A percentile compares a stretch with the other conserved stretches of the same genome.
phyloP scores from a whole-genome alignment of 1,140 invertebrate species.

The Bathynomus jamesi region DNA sequence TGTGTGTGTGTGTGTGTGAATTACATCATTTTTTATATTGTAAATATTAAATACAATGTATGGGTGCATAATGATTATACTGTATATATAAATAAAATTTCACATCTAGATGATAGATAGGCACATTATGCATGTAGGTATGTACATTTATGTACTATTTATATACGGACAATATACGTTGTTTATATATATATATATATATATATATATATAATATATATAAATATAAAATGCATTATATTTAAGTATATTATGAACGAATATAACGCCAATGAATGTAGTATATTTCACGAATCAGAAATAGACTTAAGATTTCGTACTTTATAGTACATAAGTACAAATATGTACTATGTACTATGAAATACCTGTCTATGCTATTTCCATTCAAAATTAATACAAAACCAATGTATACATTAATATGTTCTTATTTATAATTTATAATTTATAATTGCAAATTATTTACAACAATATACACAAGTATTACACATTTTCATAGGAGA shows the following conservation, averaged over 20 bases:
- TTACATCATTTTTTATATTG: too few species aligned
- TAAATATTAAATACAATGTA: too few species aligned
- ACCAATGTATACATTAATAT: neutral
- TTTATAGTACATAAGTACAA: neutral
- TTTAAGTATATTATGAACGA: neutral
- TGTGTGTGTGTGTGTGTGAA: too few species aligned
- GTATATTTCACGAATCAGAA: too few species aligned
- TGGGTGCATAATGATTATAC: too few species aligned
- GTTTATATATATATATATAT: neutral
- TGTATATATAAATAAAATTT: neutral
- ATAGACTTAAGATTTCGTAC: too few species aligned
- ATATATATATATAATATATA: neutral
- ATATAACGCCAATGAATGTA: neutral
- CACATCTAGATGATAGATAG: too few species aligned
- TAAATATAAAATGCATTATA: too few species aligned
- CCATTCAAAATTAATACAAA: too few species aligned
- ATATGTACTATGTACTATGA: neutral
- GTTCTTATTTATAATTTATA: neutral
- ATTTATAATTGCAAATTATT: neutral
- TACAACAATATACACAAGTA: neutral
- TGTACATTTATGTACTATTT: neutral
- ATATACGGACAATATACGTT: neutral
- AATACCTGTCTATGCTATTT: neutral
- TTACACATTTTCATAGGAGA: too few species aligned
- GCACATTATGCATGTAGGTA: too few species aligned